These are phyloP conservation scores for Synodontis membranacea DNA, from an alignment of 2,113 vertebrate genomes.

Conservation along the genomic window DNA sequence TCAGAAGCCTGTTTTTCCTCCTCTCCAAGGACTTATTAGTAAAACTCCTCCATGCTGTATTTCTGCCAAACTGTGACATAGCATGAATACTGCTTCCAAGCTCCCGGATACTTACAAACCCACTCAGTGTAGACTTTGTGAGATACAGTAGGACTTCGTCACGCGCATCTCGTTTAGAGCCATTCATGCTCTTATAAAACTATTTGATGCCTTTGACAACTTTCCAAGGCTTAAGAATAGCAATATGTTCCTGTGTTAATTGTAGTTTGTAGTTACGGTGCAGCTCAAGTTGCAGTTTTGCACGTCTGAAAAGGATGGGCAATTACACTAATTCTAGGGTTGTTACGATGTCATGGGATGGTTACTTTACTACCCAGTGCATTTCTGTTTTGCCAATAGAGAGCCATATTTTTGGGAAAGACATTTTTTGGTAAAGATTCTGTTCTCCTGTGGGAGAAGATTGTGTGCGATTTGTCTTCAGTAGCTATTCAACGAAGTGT, in stretches of 20 bases:
- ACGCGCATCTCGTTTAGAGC: not conserved
- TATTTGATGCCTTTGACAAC: not conserved
- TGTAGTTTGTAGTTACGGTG: not conserved
- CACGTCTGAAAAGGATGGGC: not conserved
- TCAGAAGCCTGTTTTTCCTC: slow-evolving; percentile 23
- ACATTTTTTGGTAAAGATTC: not conserved
- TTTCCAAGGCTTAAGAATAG: not conserved
- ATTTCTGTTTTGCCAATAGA: too few relatives aligned
- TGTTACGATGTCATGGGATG: not conserved
- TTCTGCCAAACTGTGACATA: slow-evolving; percentile 19
- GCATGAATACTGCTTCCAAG: slow-evolving; percentile 4
- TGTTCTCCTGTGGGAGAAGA: not conserved
- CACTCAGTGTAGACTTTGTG: not conserved
- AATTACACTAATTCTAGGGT: not conserved
- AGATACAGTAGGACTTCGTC: not conserved
- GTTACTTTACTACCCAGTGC: not conserved
- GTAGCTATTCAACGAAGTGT: not conserved
- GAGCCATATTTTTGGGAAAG: too few relatives aligned
- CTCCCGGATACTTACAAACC: slow-evolving; percentile 3
- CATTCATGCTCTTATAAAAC: not conserved
- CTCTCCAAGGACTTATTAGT: slow-evolving; percentile 32
- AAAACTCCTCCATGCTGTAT: slow-evolving; percentile 36
- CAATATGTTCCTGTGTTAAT: not conserved
- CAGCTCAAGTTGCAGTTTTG: not conserved
- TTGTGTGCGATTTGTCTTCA: not conserved